Conservation (phyloP, 2,797 vertebrate genomes). For the Pseudochaenichthys georgianus region DNA sequence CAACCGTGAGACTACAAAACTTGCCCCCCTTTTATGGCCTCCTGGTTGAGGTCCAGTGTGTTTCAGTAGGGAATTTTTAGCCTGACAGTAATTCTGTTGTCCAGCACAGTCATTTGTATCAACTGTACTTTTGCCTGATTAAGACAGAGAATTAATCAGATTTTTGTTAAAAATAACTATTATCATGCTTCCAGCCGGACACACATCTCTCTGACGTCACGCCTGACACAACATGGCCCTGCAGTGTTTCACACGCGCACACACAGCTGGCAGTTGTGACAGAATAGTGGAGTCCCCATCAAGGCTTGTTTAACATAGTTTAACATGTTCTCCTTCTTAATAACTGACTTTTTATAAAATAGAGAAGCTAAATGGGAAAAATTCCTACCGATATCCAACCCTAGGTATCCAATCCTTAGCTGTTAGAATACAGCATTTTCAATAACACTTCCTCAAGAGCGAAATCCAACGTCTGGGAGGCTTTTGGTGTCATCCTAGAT, state of each 20-base stretch:
- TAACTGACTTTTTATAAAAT: no score
- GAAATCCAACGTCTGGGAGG: no score
- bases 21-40: slow-evolving; percentile 20
- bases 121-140: neutral
- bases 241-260: neutral
- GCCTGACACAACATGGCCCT: neutral
- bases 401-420: no score
- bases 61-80: slow-evolving; percentile 39
- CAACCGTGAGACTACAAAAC: neutral
- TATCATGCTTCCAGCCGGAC: neutral
- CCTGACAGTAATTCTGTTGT: slow-evolving; percentile 33
- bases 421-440: no score
- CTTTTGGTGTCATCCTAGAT: no score
- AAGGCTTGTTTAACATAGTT: neutral
- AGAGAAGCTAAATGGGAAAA: no score
- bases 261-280: neutral
- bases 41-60: slow-evolving; percentile 30
- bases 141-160: neutral
- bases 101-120: neutral
- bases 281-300: neutral
- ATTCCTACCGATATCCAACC: no score
- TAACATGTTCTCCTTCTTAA: no score
- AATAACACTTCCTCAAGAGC: no score
- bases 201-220: neutral
- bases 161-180: neutral